Evolutionary conservation across 2,797 vertebrate species (phyloP).

Genomic region (Moxostoma hubbsi): DNA sequence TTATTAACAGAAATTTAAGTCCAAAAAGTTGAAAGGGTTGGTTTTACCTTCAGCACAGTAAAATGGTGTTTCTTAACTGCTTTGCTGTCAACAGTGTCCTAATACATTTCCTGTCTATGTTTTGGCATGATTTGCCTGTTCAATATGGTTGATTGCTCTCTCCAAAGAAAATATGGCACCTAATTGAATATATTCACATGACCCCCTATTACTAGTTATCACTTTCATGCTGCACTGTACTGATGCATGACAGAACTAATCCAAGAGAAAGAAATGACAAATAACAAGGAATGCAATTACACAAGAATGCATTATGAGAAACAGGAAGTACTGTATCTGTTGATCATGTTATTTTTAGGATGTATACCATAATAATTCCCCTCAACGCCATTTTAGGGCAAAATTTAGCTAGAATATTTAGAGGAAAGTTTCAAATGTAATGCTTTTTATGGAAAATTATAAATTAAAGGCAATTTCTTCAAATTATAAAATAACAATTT

Average conservation of each 20-base stretch:
- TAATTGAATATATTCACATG: neutral
- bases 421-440: neutral
- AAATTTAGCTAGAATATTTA: neutral
- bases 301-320: neutral
- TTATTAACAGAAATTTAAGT: neutral
- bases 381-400: neutral
- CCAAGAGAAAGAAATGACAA: neutral
- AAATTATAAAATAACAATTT: neutral
- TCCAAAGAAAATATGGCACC: conserved; percentile 1
- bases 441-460: too few relatives aligned
- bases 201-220: neutral
- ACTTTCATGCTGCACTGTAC: neutral
- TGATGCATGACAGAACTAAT: neutral
- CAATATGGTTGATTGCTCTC: neutral
- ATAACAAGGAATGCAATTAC: neutral
- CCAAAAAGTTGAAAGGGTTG: neutral
- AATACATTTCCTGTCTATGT: neutral
- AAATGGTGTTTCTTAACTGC: neutral
- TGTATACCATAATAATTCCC: too few relatives aligned
- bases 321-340: neutral
- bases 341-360: too few relatives aligned
- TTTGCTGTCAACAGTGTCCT: neutral
- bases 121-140: neutral
- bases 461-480: neutral
- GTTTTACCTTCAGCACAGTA: neutral